phyloP scores from a whole-genome alignment of 2,888 invertebrate species.

The Drosophila pseudotakahashii region DNA sequence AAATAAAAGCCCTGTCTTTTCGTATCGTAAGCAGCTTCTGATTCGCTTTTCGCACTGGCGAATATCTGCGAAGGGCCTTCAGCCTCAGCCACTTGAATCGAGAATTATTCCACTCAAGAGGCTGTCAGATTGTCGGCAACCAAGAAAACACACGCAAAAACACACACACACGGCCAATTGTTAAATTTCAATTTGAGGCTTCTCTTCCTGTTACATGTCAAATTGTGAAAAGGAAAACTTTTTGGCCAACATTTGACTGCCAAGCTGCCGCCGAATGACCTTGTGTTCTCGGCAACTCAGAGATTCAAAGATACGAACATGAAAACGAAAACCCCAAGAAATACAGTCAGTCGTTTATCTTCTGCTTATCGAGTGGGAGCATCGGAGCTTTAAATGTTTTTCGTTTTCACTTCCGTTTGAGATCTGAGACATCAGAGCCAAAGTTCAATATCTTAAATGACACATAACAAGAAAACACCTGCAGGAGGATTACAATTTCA shows the following conservation, averaged over 20 bases:
- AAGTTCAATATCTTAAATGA: conserved; percentile 55
- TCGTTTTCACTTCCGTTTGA: conserved; percentile 68
- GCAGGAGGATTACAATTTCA: conserved; percentile 43
- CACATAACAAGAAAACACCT: conserved; percentile 52
- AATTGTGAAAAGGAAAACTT: conserved; percentile 50
- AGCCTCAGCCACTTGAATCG: conserved; percentile 27
- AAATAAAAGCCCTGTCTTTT: conserved; percentile 21
- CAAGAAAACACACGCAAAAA: conserved; percentile 18
- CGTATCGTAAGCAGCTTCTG: conserved; percentile 7
- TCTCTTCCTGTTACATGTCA: conserved; percentile 57
- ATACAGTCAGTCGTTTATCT: conserved; percentile 57
- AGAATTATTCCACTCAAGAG: conserved; percentile 44
- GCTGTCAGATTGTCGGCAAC: conserved; percentile 36
- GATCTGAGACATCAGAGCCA: conserved; percentile 35
- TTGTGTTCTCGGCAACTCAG: conserved; percentile 34
- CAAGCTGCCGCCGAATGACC: conserved; percentile 53
- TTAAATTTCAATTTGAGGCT: conserved; percentile 58
- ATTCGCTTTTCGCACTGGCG: conserved; percentile 10
- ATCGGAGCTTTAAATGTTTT: conserved; percentile 60
- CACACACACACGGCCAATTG: conserved; percentile 52
- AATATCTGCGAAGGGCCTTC: conserved; percentile 39
- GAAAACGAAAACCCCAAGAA: conserved; percentile 10
- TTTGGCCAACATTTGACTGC: conserved; percentile 51
- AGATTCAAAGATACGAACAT: conserved; percentile 4
- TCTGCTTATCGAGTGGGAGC: conserved; percentile 66